Conservation (phyloP, 2,113 vertebrate species). For the Megaceryle torquata region DNA sequence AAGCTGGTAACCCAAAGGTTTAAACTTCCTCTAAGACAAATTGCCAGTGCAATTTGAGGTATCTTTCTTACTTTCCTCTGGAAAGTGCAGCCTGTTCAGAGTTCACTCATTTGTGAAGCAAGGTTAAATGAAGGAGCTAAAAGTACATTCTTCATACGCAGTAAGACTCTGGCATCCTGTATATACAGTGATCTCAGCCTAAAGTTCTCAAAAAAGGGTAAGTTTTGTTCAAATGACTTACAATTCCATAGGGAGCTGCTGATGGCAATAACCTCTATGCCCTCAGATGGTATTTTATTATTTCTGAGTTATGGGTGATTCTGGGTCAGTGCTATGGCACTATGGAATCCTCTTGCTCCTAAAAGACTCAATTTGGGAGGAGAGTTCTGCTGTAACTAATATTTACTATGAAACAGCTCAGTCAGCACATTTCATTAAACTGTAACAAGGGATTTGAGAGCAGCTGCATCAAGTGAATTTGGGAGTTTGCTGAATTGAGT, state of each 20-base stretch:
- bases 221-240: slow-evolving; percentile 32
- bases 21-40: background rate
- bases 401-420: slow-evolving; percentile 25
- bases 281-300: slow-evolving; percentile 26
- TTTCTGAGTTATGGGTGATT: slow-evolving; percentile 31
- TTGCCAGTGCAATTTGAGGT: background rate
- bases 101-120: slow-evolving; percentile 11
- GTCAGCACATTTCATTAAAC: slow-evolving; percentile 42
- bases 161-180: background rate
- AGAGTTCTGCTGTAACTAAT: slow-evolving; percentile 5
- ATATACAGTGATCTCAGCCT: background rate
- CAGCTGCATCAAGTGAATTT: background rate
- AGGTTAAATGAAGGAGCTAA: slow-evolving; percentile 21
- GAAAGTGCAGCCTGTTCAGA: background rate
- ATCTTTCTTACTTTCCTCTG: background rate
- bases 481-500: slow-evolving; percentile 33
- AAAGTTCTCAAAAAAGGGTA: slow-evolving; percentile 11
- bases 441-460: slow-evolving; percentile 17
- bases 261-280: slow-evolving; percentile 35
- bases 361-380: slow-evolving; percentile 4
- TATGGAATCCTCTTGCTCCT: background rate
- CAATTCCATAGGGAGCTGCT: background rate
- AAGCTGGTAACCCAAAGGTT: slow-evolving; percentile 8
- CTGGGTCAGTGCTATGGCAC: background rate
- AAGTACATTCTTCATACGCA: background rate